Conservation (phyloP, 1,140 invertebrate species). For the Habropoda laboriosa region DNA sequence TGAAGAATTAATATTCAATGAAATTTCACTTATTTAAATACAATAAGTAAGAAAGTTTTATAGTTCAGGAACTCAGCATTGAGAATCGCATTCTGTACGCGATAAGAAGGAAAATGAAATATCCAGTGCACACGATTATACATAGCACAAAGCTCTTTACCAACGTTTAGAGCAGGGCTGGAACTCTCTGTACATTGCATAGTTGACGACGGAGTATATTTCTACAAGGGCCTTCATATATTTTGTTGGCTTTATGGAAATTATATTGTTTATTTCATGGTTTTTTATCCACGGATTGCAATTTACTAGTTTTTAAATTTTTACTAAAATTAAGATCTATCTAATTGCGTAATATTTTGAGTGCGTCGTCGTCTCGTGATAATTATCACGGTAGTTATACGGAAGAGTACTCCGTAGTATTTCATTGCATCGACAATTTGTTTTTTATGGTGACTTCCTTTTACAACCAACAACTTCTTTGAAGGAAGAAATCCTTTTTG, state of each 20-base stretch:
- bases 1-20: neutral
- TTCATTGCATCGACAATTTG: neutral
- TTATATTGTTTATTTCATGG: constrained; percentile 66
- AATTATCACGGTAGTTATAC: constrained; percentile 69
- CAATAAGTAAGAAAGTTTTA: neutral
- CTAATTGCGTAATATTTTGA: constrained; percentile 57
- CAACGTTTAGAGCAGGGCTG: constrained; percentile 71
- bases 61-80: constrained; percentile 44
- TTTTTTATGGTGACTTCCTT: neutral
- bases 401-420: constrained; percentile 62
- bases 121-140: constrained; percentile 80
- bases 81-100: constrained; percentile 73
- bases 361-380: constrained; percentile 66
- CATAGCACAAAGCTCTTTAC: constrained; percentile 80
- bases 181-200: constrained; percentile 72
- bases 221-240: constrained; percentile 60
- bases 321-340: constrained; percentile 66
- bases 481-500: constrained; percentile 35
- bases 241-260: constrained; percentile 52
- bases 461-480: neutral
- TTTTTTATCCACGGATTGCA: constrained; percentile 57
- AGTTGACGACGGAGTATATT: constrained; percentile 68
- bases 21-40: constrained; percentile 5
- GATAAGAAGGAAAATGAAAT: constrained; percentile 66
- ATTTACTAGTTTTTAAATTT: constrained; percentile 68